Percentiles rank a stretch among this genome's conserved stretches.
phyloP scores from a whole-genome alignment of 2,888 invertebrate species.

The Ectobius pallidus region DNA sequence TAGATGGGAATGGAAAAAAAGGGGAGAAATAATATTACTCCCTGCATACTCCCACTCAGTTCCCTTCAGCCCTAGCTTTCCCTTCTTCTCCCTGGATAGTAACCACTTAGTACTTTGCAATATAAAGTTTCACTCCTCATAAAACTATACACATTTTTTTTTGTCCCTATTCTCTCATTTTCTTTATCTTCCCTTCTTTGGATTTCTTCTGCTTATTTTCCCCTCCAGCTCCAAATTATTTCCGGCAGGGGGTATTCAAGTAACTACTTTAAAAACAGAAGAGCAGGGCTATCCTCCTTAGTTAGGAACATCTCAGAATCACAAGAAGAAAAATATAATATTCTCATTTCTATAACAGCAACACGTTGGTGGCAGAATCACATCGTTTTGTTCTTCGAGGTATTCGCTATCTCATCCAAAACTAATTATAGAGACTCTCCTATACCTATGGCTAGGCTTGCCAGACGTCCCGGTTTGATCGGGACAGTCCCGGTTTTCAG shows the following conservation, averaged over 20 bases:
- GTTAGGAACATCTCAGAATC: no score
- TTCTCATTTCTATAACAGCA: no score
- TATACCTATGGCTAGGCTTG: no score
- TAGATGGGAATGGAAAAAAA: not conserved
- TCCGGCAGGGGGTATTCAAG: not conserved
- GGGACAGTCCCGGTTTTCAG: no score
- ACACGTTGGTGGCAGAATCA: no score
- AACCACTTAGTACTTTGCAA: slow-evolving; percentile 31
- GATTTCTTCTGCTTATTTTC: not conserved
- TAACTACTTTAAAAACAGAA: not conserved
- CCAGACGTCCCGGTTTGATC: no score
- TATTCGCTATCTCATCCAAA: no score
- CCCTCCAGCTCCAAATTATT: not conserved
- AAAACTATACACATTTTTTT: slow-evolving; percentile 22
- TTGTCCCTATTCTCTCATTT: not conserved
- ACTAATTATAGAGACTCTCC: no score
- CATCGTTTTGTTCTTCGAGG: no score
- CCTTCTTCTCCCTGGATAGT: not conserved
- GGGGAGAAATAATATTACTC: slow-evolving; percentile 16
- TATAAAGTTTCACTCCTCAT: slow-evolving; percentile 39
- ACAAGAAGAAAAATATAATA: no score
- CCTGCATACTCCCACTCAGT: slow-evolving; percentile 17
- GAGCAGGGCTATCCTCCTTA: no score
- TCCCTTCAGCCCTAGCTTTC: slow-evolving; percentile 21
- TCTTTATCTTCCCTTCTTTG: not conserved